Base-by-base conservation (phyloP, 2,113 vertebrate genomes). In the Xiphophorus couchianus region DNA sequence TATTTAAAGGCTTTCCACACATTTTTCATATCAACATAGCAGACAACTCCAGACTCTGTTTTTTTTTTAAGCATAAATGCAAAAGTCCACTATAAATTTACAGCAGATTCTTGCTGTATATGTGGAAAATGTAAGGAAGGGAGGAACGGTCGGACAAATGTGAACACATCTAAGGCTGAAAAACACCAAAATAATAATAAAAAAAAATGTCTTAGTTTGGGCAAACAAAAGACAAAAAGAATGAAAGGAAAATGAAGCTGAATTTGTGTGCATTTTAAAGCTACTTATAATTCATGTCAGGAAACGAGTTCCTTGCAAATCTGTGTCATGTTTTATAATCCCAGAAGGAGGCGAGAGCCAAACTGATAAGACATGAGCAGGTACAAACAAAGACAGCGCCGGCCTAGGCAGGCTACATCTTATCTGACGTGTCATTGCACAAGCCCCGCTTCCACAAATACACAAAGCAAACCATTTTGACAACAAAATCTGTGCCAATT, bases 351-450 rank as follows among this genome's bases (percentile, higher is more conserved):
- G 73, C 74, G 66, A 89, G 80, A 83, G 89, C 77, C 87, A 82
- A 83, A 84, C 85, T 69, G 90, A 92, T 92, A 90, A 92, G 86
- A 91, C 77, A 48, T 61, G 78, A 90, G 82, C 84, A 81, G 90
- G 86, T 81, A 83, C 85, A 91, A 93, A 90, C 86, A 92, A 87
- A 90, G 84, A 66, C 88, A 65, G 77, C 64, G 7, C 64, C 80
- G 86, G 85, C 82, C 82, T 42, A 76, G 71, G 71, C 84, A 81
- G 82, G 77, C 76, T 67, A 61, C 14, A 28, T 67, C 89, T 88
- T 90, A 89, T 91, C 89, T 66, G 67, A 28, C 5, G 35, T 88
- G 88, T 89, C 89, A 78, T 65, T 91, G 88, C 83, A 90, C 81
- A 87, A 88, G 76, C 68, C 76, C 73, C 65, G 33, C 42, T 60